A percentile compares a stretch with the other conserved stretches of the same genome.
Conservation (phyloP, 2,888 invertebrate species). For the Gordius sp. region DNA sequence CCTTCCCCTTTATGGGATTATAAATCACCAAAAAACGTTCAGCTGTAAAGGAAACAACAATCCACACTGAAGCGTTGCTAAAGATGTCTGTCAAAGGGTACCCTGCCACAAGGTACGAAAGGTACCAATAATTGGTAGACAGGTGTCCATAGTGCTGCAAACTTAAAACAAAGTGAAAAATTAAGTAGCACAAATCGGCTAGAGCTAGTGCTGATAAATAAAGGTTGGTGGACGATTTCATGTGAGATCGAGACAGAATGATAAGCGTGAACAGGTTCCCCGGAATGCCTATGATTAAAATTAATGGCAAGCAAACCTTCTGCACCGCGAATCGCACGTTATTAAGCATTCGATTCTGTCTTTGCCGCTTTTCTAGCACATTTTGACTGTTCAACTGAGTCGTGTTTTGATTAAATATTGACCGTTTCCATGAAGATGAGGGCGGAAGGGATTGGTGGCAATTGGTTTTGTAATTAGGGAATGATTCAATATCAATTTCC, state of each 20-base stretch:
- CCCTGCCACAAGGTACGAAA: not conserved
- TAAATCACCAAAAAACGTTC: slow-evolving; percentile 7
- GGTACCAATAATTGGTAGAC: not conserved
- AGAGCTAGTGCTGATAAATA: slow-evolving; percentile 1
- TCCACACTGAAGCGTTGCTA: slow-evolving; percentile 12
- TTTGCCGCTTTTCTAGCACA: no score
- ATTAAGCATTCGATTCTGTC: no score
- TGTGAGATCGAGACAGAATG: not conserved
- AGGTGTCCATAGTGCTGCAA: not conserved
- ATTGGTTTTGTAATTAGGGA: no score
- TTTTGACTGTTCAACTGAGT: no score
- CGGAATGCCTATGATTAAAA: not conserved
- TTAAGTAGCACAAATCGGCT: slow-evolving; percentile 1
- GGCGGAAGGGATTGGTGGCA: no score
- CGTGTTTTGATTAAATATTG: no score
- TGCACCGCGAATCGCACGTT: not conserved
- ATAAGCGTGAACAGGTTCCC: slow-evolving; percentile 1
- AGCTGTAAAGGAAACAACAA: slow-evolving; percentile 4
- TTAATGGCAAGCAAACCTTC: not conserved
- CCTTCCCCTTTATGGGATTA: slow-evolving; percentile 7
- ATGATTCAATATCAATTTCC: no score
- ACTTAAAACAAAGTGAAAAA: not conserved
- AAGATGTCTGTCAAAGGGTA: slow-evolving; percentile 9
- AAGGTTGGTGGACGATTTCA: slow-evolving; percentile 12
- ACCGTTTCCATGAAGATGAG: no score